Evolutionary conservation across 2,888 invertebrate species (phyloP), one percentile per base, ranked within the genome.

Genomic region (Morpho achilles): DNA sequence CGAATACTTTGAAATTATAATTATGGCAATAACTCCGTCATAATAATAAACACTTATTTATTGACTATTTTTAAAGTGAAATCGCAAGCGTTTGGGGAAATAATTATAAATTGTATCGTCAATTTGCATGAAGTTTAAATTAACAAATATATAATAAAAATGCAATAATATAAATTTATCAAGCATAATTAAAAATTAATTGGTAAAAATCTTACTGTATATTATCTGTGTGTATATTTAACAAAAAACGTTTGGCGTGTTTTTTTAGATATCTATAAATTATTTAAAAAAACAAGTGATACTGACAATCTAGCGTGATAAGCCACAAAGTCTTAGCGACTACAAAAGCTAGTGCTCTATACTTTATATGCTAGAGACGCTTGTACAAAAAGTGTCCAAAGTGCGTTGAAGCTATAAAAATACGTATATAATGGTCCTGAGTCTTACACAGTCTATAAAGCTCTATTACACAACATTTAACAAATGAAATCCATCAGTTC

Each of bases 371-470:
- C 67, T 74, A 75, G 73, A 77, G 70, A 73, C 74, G 78, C 72
- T 77, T 76, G 69, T 76, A 79, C 73, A 77, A 77, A 69, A 74
- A 69, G 69, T 78, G 71, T 69, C 75, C 76, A 77, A 77, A 77
- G 87, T 87, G 87, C 87, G 76, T 66, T 74, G 71, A 74, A 76
- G 77, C 81, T 75, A 84, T 77, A 23, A 49, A 81, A 80, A 77
- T 74, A 76, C 74, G 75, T 71, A 76, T 72, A 69, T 73, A 83
- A 87, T 87, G 89, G 88, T 89, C 89, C 88, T 88, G 88, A 89
- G 86, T 88, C 84, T 83, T 82, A 82, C 75, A 82, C 79, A 85
- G 77, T 84, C 82, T 86, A 86, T 84, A 84, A 88, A 88, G 87
- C 87, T 85, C 80, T 80, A 81, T 81, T 82, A 81, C 80, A 81